Percentiles rank a stretch among this genome's conserved stretches.
These are phyloP conservation scores for Parnassius glacialis DNA, from an alignment of 2,888 invertebrate species.

Conservation along the genomic window DNA sequence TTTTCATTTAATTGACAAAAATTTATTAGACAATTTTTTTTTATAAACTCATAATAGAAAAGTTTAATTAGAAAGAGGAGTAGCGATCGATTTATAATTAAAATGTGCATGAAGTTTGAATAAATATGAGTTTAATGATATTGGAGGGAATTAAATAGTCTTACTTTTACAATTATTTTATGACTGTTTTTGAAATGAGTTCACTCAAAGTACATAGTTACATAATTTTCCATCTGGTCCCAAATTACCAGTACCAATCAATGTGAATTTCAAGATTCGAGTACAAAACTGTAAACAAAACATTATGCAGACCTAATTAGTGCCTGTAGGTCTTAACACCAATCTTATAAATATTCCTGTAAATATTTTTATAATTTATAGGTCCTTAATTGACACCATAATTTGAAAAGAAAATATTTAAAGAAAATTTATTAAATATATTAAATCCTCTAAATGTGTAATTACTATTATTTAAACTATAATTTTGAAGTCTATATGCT, in stretches of 20 bases:
- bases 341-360: constrained; percentile 29
- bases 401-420: constrained; percentile 1
- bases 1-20: too few species aligned
- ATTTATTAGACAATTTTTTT: too few species aligned
- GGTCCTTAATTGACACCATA: constrained; percentile 22
- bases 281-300: constrained; percentile 29
- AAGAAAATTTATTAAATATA: constrained; percentile 1
- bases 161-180: constrained; percentile 52
- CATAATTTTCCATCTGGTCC: constrained; percentile 63
- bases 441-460: neutral
- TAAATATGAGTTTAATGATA: constrained; percentile 49
- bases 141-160: constrained; percentile 74
- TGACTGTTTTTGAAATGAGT: constrained; percentile 15
- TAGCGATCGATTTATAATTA: too few species aligned
- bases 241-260: constrained; percentile 59
- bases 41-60: too few species aligned
- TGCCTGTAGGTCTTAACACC: constrained; percentile 34
- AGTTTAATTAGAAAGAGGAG: too few species aligned
- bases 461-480: neutral
- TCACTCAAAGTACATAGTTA: constrained; percentile 37
- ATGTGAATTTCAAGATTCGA: constrained; percentile 35
- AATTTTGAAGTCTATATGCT: constrained; percentile 17
- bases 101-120: too few species aligned
- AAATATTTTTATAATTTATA: constrained; percentile 23
- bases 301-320: constrained; percentile 36